These are phyloP conservation scores for Alligator mississippiensis DNA, from an alignment of 2,113 vertebrate species.

Conservation along the genomic window DNA sequence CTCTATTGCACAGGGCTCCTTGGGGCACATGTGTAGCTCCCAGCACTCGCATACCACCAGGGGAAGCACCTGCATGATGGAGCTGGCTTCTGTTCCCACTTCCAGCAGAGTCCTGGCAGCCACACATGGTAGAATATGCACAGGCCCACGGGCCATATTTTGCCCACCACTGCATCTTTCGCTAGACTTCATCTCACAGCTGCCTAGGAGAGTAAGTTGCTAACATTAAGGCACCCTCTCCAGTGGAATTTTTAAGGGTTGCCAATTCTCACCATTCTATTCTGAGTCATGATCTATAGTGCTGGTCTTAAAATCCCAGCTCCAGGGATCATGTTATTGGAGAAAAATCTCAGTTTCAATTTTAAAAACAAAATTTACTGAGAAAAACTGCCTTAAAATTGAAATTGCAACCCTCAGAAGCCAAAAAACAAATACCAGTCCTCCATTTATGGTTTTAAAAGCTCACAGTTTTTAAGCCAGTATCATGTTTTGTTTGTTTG, in stretches of 20 bases:
- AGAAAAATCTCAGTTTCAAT: not conserved
- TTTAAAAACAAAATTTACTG: not conserved
- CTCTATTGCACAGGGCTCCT: too few relatives aligned
- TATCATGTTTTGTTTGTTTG: not conserved
- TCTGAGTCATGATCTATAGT: not conserved
- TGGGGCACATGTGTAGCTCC: too few relatives aligned
- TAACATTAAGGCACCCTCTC: not conserved
- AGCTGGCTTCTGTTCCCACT: too few relatives aligned
- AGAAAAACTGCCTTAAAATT: not conserved
- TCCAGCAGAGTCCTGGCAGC: not conserved
- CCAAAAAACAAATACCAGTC: not conserved
- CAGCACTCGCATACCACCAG: too few relatives aligned
- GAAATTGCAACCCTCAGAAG: not conserved
- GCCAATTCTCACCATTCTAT: not conserved
- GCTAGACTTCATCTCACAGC: not conserved
- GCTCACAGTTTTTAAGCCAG: not conserved
- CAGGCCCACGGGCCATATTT: too few relatives aligned
- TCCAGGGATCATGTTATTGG: not conserved
- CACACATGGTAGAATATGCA: fast-evolving
- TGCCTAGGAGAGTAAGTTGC: not conserved
- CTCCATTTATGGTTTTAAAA: not conserved
- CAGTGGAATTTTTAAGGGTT: not conserved
- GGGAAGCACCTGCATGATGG: too few relatives aligned
- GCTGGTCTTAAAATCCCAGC: not conserved
- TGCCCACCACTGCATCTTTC: not conserved